Evolutionary conservation across 2,888 invertebrate species (phyloP), one percentile per base, ranked within the genome.

Genomic region (Hyles lineata): DNA sequence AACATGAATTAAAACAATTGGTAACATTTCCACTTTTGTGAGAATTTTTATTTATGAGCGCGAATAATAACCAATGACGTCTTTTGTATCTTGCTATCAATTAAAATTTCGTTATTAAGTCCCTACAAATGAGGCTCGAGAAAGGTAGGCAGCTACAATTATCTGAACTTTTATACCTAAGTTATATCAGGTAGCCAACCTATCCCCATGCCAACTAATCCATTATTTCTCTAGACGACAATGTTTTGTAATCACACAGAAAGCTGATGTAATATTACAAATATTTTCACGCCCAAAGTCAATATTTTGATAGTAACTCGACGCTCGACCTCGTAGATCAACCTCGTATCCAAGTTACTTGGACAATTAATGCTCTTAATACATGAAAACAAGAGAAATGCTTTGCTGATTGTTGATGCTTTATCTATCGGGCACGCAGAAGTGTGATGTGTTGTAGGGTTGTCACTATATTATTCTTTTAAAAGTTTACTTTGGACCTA

Each of bases 371-470:
- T 19, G n/a, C 19, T n/a, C 0, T 17, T 55, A 55, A 67, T 67
- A 67, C 21, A 43, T 50, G 50, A 50, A 23, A 67, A 67, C 50
- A 50, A 67, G 50, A 67, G 67, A 67, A 50, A 67, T 67, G 15
- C 21, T 67, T 50, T 43, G 25, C 11, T 60, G 15, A 60, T 60
- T 60, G 21, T 67, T 50, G 67, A 23, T 23, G 23, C 11, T 1
- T 21, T 55, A 17, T 50, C 67, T 67, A 23, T 43, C 67, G n/a
- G 23, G 43, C 67, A 67, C 67, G 50, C 50, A 11, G 9, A 67
- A 23, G 43, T 63, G 43, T 15, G 21, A 23, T 67, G 43, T 15
- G 5, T 15, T 23, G 50, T 50, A 67, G 67, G 50, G 67, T 43
- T 67, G 67, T 23, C 50, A 0, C 7, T 1, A 6, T 32, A n/a